Evolutionary conservation across 2,113 vertebrate genomes (phyloP).

Genomic region (Brachypodius melanocephalos): DNA sequence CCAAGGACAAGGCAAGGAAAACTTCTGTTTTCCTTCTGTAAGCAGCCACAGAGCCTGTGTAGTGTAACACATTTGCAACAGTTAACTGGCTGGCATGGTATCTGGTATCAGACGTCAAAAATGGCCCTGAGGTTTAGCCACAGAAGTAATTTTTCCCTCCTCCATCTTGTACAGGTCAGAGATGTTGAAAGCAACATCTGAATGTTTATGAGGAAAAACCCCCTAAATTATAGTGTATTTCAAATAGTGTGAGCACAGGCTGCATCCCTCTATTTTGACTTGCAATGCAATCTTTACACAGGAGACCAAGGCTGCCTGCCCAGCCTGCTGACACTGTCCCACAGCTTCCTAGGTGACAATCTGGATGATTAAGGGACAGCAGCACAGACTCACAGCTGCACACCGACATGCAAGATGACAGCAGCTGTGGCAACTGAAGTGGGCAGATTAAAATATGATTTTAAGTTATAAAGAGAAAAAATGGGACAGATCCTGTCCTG

Average conservation of each 20-base stretch:
- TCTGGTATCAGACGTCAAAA: background rate
- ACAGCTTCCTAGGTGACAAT: background rate
- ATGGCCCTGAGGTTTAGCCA: background rate
- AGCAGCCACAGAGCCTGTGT: background rate
- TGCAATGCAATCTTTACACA: background rate
- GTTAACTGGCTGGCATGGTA: background rate
- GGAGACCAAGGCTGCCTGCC: background rate
- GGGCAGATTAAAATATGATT: background rate
- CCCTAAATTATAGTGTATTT: background rate
- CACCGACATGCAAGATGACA: background rate
- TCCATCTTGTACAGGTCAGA: background rate
- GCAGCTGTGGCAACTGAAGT: background rate
- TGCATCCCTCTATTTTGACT: background rate
- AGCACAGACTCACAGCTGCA: background rate
- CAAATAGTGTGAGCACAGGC: background rate
- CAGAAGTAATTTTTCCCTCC: background rate
- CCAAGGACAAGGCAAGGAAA: background rate
- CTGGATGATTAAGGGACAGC: background rate
- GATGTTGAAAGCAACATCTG: background rate
- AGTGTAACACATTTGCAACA: background rate
- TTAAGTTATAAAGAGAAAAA: background rate
- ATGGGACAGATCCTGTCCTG: background rate
- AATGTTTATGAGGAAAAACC: background rate
- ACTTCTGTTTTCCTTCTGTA: background rate
- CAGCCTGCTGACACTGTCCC: background rate